A percentile compares a stretch with the other conserved stretches of the same genome.
Evolutionary conservation across 2,888 invertebrate species (phyloP).

Genomic region (Gymnocheta viridis): DNA sequence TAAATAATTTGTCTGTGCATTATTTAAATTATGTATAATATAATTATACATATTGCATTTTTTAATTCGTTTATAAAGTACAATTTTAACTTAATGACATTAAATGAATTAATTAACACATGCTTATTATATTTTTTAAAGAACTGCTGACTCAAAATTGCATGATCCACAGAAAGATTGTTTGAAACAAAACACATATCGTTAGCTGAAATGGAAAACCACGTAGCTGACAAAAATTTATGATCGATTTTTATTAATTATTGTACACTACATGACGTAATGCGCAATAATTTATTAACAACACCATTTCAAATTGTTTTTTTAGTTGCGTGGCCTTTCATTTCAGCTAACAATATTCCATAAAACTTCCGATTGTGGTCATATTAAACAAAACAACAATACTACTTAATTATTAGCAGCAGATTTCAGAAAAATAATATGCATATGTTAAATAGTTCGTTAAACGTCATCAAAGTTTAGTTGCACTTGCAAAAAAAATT

Average conservation of each 20-base stretch:
- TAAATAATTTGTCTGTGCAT: no score
- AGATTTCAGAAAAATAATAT: neutral
- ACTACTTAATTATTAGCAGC: neutral
- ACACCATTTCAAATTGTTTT: no score
- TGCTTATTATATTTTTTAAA: neutral
- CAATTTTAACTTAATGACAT: neutral
- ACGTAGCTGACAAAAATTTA: no score
- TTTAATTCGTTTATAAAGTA: neutral
- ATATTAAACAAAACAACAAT: neutral
- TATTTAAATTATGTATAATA: no score
- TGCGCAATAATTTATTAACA: no score
- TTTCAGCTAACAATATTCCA: no score
- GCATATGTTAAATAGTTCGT: neutral
- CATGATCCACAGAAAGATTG: neutral
- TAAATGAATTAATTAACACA: neutral
- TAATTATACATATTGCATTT: no score
- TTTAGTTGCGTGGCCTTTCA: no score
- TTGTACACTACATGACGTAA: no score
- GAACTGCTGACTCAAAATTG: neutral
- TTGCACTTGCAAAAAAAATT: neutral
- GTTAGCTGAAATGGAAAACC: no score
- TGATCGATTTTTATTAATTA: no score
- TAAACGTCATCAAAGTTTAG: neutral
- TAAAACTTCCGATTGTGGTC: neutral
- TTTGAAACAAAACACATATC: neutral